Conservation (phyloP, 2,797 vertebrate species). For the Ctenochaetus hawaiiensis region DNA sequence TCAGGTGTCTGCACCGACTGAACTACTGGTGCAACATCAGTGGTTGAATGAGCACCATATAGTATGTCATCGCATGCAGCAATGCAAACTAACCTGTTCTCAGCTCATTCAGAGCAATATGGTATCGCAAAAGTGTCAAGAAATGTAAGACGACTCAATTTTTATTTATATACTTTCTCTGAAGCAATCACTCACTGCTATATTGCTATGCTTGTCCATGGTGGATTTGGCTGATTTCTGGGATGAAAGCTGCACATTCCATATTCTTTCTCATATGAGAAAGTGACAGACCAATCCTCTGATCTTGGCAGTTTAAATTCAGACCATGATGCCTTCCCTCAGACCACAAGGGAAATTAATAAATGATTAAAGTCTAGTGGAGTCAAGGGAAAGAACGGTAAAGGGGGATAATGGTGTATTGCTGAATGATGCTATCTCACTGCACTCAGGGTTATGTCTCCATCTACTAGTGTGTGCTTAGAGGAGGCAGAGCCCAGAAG, state of each 20-base stretch:
- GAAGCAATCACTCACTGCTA: constrained; percentile 59
- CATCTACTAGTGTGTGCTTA: constrained; percentile 54
- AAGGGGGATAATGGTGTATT: constrained; percentile 76
- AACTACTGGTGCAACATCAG: not conserved
- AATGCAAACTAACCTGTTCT: constrained; percentile 16
- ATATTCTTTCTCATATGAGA: constrained; percentile 80
- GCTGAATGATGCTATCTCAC: constrained; percentile 73
- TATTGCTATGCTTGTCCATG: constrained; percentile 68
- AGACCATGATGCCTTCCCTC: constrained; percentile 72
- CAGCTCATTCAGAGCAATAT: not conserved
- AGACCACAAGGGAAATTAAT: constrained; percentile 86
- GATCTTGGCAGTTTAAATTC: constrained; percentile 83
- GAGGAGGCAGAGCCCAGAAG: constrained; percentile 38
- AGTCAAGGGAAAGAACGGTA: constrained; percentile 80
- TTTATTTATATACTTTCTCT: constrained; percentile 35
- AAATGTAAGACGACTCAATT: constrained; percentile 41
- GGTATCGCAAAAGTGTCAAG: constrained; percentile 32
- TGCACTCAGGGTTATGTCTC: constrained; percentile 71
- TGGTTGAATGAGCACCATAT: not conserved
- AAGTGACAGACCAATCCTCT: constrained; percentile 79
- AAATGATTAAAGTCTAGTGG: constrained; percentile 84
- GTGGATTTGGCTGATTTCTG: constrained; percentile 71
- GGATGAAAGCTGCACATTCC: constrained; percentile 76
- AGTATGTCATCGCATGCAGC: not conserved
- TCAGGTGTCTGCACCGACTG: constrained; percentile 17